Evolutionary conservation across 2,797 vertebrate genomes (phyloP).

Genomic region (Podargus strigoides): DNA sequence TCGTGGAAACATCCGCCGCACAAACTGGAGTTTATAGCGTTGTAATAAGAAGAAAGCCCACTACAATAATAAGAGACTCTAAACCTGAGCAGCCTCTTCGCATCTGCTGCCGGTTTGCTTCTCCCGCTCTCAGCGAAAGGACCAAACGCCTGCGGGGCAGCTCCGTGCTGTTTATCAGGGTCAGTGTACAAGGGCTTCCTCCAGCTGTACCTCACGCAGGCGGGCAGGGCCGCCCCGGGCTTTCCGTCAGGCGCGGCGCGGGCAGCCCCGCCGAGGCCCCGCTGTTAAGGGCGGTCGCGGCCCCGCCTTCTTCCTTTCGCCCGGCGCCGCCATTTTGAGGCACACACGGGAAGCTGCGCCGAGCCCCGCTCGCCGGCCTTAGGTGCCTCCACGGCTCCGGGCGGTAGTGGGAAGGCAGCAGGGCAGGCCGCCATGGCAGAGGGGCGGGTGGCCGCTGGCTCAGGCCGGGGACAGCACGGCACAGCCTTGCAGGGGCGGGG

Average conservation of each 20-base stretch:
- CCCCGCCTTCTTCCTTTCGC: slow-evolving; percentile 66
- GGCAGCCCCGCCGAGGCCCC: slow-evolving; percentile 5
- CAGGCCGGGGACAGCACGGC: accelerated
- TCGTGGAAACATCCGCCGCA: neutral
- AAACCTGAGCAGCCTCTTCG: neutral
- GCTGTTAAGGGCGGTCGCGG: neutral
- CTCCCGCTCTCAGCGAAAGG: too few relatives aligned
- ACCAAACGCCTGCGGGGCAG: too few relatives aligned
- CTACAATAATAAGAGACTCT: neutral
- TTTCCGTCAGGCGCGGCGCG: neutral
- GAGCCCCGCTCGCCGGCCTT: accelerated
- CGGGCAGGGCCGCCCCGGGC: accelerated
- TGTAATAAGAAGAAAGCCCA: neutral
- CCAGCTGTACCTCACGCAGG: too few relatives aligned
- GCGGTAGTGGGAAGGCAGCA: neutral
- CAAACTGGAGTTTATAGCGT: neutral
- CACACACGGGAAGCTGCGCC: slow-evolving; percentile 43
- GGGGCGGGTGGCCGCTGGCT: accelerated
- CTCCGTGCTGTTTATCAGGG: too few relatives aligned
- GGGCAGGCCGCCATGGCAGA: too few relatives aligned
- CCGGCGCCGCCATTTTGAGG: slow-evolving; percentile 82
- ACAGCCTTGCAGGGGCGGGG: accelerated
- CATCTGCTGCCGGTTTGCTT: neutral
- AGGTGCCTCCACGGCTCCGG: neutral
- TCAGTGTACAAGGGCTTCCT: too few relatives aligned